Base-by-base conservation (phyloP, 1,140 invertebrate species). In the Heterodera schachtii region DNA sequence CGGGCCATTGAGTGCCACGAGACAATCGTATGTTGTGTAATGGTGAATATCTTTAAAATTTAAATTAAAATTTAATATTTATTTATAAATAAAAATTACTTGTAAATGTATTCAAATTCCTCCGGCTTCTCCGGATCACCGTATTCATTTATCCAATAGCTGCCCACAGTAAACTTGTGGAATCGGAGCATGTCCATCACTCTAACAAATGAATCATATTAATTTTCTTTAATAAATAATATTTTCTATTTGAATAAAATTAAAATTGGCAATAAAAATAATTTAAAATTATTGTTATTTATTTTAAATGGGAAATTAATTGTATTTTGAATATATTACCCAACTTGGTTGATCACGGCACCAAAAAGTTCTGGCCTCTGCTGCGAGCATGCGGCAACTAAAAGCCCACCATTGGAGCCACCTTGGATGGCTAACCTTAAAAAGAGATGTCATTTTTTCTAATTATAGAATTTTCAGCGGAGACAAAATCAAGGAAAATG, bases 151-250 rank as follows among this genome's bases (percentile, higher is more conserved):
- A 93, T 94, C 97, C 97, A 99, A 57, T 95, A 95, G 91, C 95
- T 94, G 0, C 97, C 97, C 89, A 98, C 96, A 1, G 97, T 99
- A 90, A 98, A 99, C 91, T 97, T 98, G 91, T 98, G 96, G 91
- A 96, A 99, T 69, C 96, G 93, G 67, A 98, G 91, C 95, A 98
- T 96, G 91, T 99, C 97, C 91, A 98, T 92, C 0, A 99, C 96
- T 47, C 96, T 96, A 60, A 60, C 3, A 60, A 19, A 3, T 19
- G 13, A 19, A 5, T 5, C 11, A 19, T 64, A 64, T 60, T 19
- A 13, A 13, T 19, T 2, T 0, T 6, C 11, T n/a, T n/a, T 64
- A 31, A 31, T 19, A 64, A 19, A 13, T 43, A 74, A 74, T 43
- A 16, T 75, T 31, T 52, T 75, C 11, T 9, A 9, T 11, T 31